Evolutionary conservation across 2,797 vertebrate species (phyloP).

Genomic region (Fratercula arctica): DNA sequence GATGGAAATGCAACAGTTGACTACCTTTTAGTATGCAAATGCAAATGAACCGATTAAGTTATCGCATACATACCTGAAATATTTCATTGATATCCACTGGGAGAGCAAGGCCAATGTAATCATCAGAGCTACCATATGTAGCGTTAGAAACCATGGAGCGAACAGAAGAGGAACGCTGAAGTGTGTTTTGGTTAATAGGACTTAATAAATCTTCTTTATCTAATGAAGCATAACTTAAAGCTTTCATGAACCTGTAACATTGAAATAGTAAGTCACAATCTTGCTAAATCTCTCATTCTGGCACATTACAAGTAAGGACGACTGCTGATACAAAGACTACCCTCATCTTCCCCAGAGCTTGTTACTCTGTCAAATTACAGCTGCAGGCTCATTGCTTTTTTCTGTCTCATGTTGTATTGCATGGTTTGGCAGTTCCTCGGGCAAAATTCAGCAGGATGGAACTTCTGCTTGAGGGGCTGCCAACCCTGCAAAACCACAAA

Average conservation of each 20-base stretch:
- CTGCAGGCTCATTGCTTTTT: not conserved
- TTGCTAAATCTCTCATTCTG: not conserved
- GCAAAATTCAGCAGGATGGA: not conserved
- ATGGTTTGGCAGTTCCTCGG: not conserved
- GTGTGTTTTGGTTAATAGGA: conserved; percentile 95
- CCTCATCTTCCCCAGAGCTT: not conserved
- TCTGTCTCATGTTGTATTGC: not conserved
- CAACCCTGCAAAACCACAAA: not conserved
- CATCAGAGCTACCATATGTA: conserved; percentile 90
- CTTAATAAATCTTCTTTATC: conserved; percentile 98
- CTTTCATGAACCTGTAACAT: conserved; percentile 93
- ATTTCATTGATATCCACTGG: conserved; percentile 95
- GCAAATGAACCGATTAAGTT: not conserved
- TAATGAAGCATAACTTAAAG: conserved; percentile 96
- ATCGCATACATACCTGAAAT: conserved; percentile 83
- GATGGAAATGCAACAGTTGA: not conserved
- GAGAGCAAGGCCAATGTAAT: conserved; percentile 95
- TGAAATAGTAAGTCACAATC: not conserved
- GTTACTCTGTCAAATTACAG: not conserved
- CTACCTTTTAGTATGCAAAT: not conserved
- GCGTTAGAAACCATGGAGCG: conserved; percentile 97
- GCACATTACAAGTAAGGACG: not conserved
- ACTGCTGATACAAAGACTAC: not conserved
- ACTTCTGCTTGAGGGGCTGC: not conserved
- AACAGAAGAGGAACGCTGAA: conserved; percentile 96